phyloP scores from a whole-genome alignment of 2,797 vertebrate genomes.

The Malurus leucopterus region DNA sequence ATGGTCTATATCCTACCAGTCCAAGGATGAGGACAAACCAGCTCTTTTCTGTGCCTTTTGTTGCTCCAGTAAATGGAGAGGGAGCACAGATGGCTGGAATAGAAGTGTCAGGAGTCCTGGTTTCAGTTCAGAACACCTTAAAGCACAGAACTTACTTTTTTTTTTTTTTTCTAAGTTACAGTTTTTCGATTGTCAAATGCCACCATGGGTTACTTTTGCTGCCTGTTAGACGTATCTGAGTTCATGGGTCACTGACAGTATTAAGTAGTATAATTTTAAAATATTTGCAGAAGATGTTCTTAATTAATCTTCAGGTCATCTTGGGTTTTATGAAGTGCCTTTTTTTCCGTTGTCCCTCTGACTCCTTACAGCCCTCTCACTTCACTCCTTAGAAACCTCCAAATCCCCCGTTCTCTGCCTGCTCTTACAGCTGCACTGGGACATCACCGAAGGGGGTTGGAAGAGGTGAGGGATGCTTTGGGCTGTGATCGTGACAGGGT shows the following conservation, averaged over 20 bases:
- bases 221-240: background rate
- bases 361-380: background rate
- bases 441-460: background rate
- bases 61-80: background rate
- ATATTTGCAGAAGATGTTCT: background rate
- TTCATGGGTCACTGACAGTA: background rate
- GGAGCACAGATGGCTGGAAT: background rate
- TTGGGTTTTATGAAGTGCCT: background rate
- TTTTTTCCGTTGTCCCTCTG: background rate
- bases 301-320: background rate
- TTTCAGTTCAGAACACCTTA: background rate
- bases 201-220: background rate
- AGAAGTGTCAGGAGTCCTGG: background rate
- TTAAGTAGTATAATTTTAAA: background rate
- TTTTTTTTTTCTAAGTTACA: background rate
- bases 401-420: background rate
- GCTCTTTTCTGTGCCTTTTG: background rate
- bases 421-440: background rate
- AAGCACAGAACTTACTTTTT: background rate
- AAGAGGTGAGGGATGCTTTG: background rate
- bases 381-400: background rate
- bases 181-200: background rate
- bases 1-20: background rate
- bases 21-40: background rate
- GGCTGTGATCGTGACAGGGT: background rate